Evolutionary conservation across 2,888 invertebrate genomes (phyloP), one percentile per base, ranked within the genome.

Genomic region (Apotomis turbidana): DNA sequence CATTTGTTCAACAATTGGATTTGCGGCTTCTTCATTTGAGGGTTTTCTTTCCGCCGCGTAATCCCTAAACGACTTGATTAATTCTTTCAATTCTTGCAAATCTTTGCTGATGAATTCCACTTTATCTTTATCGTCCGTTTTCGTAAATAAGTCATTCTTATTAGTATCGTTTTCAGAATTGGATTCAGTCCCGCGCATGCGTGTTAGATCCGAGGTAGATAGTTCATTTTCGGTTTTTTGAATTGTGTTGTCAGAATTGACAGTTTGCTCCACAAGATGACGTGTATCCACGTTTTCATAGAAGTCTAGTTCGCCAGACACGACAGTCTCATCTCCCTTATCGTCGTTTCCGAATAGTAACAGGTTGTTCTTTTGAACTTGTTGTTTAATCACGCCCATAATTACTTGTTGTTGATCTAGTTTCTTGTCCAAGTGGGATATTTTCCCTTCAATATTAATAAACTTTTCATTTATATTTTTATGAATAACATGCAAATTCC

Each of bases 381-480:
- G 6, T 12, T 64, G 15, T 64, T 64, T 54, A 4, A 64, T 41
- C 6, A 15, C 55, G 44, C 12, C 41, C 27, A 64, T 44, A 44
- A 6, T 55, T 12, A 44, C 44, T 0, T 54, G 54, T 54, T 54
- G 41, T 41, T 64, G 52, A 1, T 52, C 52, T 9, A 52, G 0
- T 62, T 51, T 51, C 36, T 36, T 36, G 27, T 62, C 61, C 6
- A 41, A 8, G n/a, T 36, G 36, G n/a, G 38, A n/a, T 51, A 61
- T 3, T 62, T 51, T 51, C 49, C 12, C n/a, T 36, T 62, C 61
- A 0, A 63, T 52, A n/a, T 44, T 3, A 27, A 5, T 41, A 3
- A 55, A 15, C 12, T 64, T 64, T 64, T 64, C 64, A 27, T 54
- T 64, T 3, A 64, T 12, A 54, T 64, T 54, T 12, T 13, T 64